phyloP scores from a whole-genome alignment of 2,888 invertebrate species.

The Ametastegia equiseti region DNA sequence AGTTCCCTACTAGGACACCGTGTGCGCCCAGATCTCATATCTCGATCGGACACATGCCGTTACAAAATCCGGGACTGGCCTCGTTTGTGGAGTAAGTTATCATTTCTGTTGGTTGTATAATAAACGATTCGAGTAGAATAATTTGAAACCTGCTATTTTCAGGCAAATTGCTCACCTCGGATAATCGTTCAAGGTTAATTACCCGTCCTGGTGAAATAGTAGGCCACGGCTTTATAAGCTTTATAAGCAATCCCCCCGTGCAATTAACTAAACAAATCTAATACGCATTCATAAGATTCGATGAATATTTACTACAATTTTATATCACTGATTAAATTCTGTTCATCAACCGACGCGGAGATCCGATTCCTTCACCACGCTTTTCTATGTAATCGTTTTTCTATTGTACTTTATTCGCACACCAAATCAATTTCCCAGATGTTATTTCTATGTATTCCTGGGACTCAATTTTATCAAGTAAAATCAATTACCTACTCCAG shows the following conservation, averaged over 20 bases:
- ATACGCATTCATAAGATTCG: neutral
- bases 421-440: neutral
- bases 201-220: neutral
- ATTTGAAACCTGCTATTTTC: slow-evolving; percentile 33
- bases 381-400: neutral
- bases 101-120: slow-evolving; percentile 35
- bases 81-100: slow-evolving; percentile 31
- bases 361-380: neutral
- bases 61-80: slow-evolving; percentile 18
- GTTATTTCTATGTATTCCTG: neutral
- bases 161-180: slow-evolving; percentile 12
- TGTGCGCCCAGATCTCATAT: slow-evolving; percentile 12
- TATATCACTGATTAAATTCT: neutral
- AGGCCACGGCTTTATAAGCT: neutral
- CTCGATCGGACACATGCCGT: slow-evolving; percentile 41
- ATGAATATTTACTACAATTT: neutral
- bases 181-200: slow-evolving; percentile 36
- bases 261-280: slow-evolving; percentile 2
- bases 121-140: slow-evolving; percentile 4
- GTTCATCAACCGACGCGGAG: neutral
- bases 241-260: neutral
- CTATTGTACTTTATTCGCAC: neutral
- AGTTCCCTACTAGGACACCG: neutral
- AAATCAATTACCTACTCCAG: neutral
- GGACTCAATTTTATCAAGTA: neutral